Base-by-base conservation (phyloP, 2,113 vertebrate genomes). In the Cryptotis parvus region DNA sequence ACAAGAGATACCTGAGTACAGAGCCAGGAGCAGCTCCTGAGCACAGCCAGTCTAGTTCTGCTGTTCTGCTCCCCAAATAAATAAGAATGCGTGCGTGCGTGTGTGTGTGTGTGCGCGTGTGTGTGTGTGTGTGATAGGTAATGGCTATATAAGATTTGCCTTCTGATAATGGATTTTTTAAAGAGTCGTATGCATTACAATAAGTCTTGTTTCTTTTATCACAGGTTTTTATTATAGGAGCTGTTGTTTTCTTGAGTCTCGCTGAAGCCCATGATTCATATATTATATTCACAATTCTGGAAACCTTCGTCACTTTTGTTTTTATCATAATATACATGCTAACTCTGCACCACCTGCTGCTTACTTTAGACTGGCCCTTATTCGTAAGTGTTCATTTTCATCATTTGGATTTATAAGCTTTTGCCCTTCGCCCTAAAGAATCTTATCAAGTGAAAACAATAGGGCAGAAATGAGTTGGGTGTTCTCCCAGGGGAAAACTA, bases 331-430 rank as follows among this genome's bases (percentile, higher is more conserved):
- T 98, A 3, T 99, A 98, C 95, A 5, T 98, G 58, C 79, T 99
- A 20, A 97, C 96, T 39, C 96, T 99, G 65, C 97, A 99, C 80
- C 94, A 94, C 73, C 93, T 31, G 89, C 7, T 98, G 69, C 92
- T 93, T 3, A 95, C 95, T 84, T 92, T 99, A 58, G 97, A 98
- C 76, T 99, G 99, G 98, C 98, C 99, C 9, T 87, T 99, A 65
- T 94, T 98, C 87, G 98, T 99, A 97, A 97, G 95, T 96, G 87
- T 85, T 88, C 52, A 6, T 88, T 94, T 96, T 90, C 72, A 65
- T 93, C 63, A 92, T 94, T 83, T 26, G 6, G 69, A n/a, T 76
- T n/a, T n/a, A 14, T 82, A 92, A 93, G 58, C 63, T 86, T 80
- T n/a, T 84, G 52, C 73, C 66, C 72, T 79, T 27, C 2, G 39